Evolutionary conservation across 2,797 vertebrate species (phyloP).

Genomic region (Crenichthys baileyi): DNA sequence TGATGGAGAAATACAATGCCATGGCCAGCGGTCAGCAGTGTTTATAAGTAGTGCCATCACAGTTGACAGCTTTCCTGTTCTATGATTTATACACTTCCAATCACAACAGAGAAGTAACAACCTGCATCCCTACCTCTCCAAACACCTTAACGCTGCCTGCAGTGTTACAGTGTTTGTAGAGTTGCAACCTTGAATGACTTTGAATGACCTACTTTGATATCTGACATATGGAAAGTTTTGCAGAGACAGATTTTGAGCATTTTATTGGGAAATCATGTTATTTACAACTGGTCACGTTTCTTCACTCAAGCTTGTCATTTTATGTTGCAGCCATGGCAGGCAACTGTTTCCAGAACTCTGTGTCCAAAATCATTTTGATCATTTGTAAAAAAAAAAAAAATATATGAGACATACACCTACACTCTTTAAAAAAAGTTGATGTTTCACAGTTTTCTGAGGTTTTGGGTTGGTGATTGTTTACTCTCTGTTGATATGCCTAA

Average conservation of each 20-base stretch:
- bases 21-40: conserved; percentile 74
- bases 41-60: conserved; percentile 78
- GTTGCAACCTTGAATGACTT: conserved; percentile 63
- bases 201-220: conserved; percentile 46
- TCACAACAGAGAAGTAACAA: conserved; percentile 67
- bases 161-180: conserved; percentile 61
- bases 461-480: neutral
- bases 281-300: conserved; percentile 6
- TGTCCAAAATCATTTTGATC: neutral
- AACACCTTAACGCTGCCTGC: conserved; percentile 33
- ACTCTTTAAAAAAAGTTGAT: no score
- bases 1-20: conserved; percentile 74
- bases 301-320: conserved; percentile 12
- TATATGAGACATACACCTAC: neutral
- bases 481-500: neutral
- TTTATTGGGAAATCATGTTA: conserved; percentile 26
- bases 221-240: conserved; percentile 52
- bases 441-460: neutral
- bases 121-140: conserved; percentile 9
- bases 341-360: neutral
- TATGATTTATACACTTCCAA: conserved; percentile 77
- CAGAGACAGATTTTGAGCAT: conserved; percentile 20
- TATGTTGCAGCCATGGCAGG: conserved; percentile 15
- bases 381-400: neutral
- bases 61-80: conserved; percentile 66